phyloP scores from a whole-genome alignment of 1,140 invertebrate species.

The Microvelia longipes region DNA sequence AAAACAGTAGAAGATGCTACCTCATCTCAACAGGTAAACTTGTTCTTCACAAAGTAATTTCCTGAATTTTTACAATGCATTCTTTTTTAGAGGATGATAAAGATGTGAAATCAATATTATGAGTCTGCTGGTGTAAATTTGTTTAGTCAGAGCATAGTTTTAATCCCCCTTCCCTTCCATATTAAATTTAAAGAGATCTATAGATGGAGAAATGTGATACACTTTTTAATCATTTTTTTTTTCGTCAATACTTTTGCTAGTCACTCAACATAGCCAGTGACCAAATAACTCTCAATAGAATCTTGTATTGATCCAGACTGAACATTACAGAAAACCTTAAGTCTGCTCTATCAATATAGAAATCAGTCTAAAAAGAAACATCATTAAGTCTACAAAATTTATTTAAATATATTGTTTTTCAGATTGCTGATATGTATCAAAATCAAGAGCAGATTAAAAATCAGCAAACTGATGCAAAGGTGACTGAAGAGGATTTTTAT shows the following conservation, averaged over 20 bases:
- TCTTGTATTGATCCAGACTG: no score
- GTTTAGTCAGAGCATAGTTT: neutral
- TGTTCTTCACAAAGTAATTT: conserved; percentile 30
- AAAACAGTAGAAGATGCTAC: conserved; percentile 89
- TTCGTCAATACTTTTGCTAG: no score
- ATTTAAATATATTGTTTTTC: no score
- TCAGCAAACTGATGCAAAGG: conserved; percentile 26
- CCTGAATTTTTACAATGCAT: neutral
- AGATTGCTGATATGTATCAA: conserved; percentile 49
- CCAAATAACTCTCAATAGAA: no score
- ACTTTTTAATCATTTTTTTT: no score
- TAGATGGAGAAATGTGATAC: no score
- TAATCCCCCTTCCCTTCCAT: neutral
- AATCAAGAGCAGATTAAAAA: conserved; percentile 52
- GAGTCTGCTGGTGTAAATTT: neutral
- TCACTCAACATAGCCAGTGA: no score
- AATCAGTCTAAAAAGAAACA: no score
- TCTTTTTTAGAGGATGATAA: neutral
- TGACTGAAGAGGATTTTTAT: conserved; percentile 34
- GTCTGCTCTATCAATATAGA: no score
- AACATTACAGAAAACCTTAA: no score
- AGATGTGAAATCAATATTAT: neutral
- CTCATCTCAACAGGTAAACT: conserved; percentile 65
- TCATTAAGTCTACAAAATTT: no score
- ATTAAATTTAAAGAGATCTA: neutral